These are phyloP conservation scores for Fragum fragum DNA, from an alignment of 2,888 invertebrate genomes.

Conservation along the genomic window DNA sequence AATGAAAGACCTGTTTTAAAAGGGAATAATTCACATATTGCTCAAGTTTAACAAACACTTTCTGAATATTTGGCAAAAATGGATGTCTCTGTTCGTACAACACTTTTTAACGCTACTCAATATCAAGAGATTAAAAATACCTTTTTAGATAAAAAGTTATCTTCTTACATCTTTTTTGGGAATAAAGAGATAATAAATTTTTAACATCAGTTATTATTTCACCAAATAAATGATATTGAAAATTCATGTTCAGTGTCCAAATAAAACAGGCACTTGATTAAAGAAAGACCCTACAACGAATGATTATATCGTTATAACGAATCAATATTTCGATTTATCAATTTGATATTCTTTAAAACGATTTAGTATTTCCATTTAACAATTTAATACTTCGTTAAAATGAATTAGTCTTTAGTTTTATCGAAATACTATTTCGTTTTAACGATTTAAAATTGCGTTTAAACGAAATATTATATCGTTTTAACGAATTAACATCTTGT, in stretches of 20 bases:
- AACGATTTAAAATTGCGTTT: no score
- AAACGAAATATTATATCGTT: no score
- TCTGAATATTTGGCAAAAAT: constrained; percentile 5
- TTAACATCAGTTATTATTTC: not conserved
- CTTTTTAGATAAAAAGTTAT: constrained; percentile 3
- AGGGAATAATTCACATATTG: not conserved
- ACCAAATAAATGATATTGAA: constrained; percentile 2
- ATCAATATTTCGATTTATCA: no score
- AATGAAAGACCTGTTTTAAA: not conserved
- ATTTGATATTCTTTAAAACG: no score
- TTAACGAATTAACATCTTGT: no score
- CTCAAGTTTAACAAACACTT: not conserved
- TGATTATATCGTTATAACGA: no score
- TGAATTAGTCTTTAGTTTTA: no score
- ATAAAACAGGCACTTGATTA: not conserved
- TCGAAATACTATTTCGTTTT: no score
- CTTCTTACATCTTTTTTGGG: not conserved
- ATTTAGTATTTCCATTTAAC: no score
- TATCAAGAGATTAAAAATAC: constrained; percentile 4
- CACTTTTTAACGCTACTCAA: not conserved
- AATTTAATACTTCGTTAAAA: no score
- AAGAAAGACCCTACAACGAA: constrained; percentile 6
- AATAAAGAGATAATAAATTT: constrained; percentile 3
- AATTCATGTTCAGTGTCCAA: not conserved
- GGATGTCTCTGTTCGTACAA: constrained; percentile 3